Conservation (phyloP, 2,797 vertebrate species). For the Discoglossus pictus region DNA sequence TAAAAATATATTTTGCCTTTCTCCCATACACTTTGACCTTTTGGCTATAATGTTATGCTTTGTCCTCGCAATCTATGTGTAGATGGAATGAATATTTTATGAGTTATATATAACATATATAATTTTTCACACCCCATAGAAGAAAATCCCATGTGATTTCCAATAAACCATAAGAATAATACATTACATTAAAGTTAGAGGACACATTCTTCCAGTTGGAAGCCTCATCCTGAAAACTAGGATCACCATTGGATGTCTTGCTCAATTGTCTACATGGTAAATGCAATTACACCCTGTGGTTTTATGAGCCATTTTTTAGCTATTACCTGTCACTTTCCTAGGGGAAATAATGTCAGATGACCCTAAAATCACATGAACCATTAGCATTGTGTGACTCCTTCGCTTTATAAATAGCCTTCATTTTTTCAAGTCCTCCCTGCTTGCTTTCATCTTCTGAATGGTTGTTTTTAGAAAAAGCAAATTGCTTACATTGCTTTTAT, state of each 20-base stretch:
- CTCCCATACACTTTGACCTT: too few relatives aligned
- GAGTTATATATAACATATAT: not conserved
- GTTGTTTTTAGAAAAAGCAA: slow-evolving; percentile 28
- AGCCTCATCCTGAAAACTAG: slow-evolving; percentile 16
- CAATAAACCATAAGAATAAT: slow-evolving; percentile 25
- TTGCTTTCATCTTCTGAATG: slow-evolving; percentile 17
- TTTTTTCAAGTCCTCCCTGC: slow-evolving; percentile 17
- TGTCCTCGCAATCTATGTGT: too few relatives aligned
- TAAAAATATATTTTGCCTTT: too few relatives aligned
- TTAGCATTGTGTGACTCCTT: slow-evolving; percentile 40
- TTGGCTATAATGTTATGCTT: too few relatives aligned
- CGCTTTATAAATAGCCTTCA: slow-evolving; percentile 43
- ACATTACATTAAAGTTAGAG: slow-evolving; percentile 25
- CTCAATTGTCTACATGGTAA: slow-evolving; percentile 42
- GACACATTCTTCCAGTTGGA: slow-evolving; percentile 22
- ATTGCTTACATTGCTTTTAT: slow-evolving; percentile 43
- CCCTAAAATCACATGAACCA: slow-evolving; percentile 39
- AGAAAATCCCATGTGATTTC: not conserved
- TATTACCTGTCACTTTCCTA: slow-evolving; percentile 46
- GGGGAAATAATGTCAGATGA: slow-evolving; percentile 52
- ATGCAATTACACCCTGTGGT: slow-evolving; percentile 51
- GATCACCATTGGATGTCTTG: slow-evolving; percentile 43
- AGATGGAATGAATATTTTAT: slow-evolving; percentile 33
- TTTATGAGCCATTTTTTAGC: slow-evolving; percentile 56
- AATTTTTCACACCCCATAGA: not conserved